Conservation (phyloP, 2,797 vertebrate genomes). For the Pelodytes ibericus region DNA sequence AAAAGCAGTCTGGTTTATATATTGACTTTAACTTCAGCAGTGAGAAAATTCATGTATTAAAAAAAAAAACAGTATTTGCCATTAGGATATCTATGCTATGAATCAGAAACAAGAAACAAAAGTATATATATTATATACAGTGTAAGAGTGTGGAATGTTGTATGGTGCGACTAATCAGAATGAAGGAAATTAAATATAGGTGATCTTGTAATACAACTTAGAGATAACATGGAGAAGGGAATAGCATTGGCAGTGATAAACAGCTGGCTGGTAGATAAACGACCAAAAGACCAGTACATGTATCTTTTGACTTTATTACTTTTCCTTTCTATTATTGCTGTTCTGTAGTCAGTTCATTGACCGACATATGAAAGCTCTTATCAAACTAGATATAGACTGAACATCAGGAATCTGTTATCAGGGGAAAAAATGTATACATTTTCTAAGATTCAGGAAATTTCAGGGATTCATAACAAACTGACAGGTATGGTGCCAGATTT, state of each 20-base stretch:
- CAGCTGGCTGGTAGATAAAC: constrained; percentile 25
- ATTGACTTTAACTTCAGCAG: too few relatives aligned
- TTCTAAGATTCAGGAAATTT: not conserved
- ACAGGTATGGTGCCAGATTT: not conserved
- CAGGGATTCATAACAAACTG: not conserved
- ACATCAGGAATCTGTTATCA: not conserved
- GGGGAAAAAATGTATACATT: not conserved
- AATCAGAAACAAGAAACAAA: too few relatives aligned
- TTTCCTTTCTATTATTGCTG: constrained; percentile 19
- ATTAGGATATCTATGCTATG: too few relatives aligned
- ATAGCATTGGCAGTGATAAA: constrained; percentile 23
- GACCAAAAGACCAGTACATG: not conserved
- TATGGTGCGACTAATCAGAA: constrained; percentile 1
- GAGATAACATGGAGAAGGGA: constrained; percentile 25
- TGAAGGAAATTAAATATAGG: constrained; percentile 12
- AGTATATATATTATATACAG: too few relatives aligned
- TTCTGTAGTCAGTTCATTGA: constrained; percentile 14
- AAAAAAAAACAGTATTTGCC: too few relatives aligned
- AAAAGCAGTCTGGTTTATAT: too few relatives aligned
- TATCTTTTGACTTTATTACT: constrained; percentile 20
- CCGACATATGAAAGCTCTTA: constrained; percentile 13
- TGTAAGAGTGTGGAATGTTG: constrained; percentile 9
- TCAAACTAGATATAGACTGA: constrained; percentile 4
- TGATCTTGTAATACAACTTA: not conserved
- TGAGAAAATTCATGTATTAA: too few relatives aligned